Base-by-base conservation (phyloP, 2,797 vertebrate species). In the Phataginus tetradactyla region DNA sequence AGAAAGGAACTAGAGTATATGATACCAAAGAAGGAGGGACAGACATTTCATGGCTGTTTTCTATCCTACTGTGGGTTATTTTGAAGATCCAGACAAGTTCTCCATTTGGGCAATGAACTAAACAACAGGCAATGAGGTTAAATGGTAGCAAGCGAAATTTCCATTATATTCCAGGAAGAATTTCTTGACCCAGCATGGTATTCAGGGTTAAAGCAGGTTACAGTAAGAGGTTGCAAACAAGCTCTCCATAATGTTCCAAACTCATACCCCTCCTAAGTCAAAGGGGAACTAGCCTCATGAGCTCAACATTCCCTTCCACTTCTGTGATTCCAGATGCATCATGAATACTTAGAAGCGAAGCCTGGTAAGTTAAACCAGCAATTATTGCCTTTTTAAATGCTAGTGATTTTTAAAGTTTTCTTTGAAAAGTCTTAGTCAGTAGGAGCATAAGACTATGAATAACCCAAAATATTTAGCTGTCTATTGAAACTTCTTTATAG, bases 391-490 rank as follows among this genome's bases (percentile, higher is more conserved):
- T 94, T 97, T 97, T 85, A 95, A 96, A 93, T 96, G 37, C 91
- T 92, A 57, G 39, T 90, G 72, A 92, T 95, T 93, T 95, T 89
- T 92, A 95, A 74, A 25, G 32, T 77, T 96, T 94, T 94, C 64
- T 93, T 97, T 96, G 37, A 94, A 96, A 94, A 94, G 64, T 80
- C 79, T 66, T 93, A 95, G 89, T 97, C 61, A 94, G 92, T 94
- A 94, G 45, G 79, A 96, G 72, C 39, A 91, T 77, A 89, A 96
- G 51, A 83, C 84, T 91, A 90, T 92, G 87, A 97, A 91, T 96
- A 96, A 96, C 79, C 37, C 87, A 92, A 93, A 97, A 97, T 94
- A 97, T 96, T 97, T 97, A 91, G 42, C 86, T 96, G 59, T 90
- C 93, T 95, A 86, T 96, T 96, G 66, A 96, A 92, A 94, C 49